phyloP scores from a whole-genome alignment of 2,797 vertebrate genomes.

The Parotocinclus haroldoi region DNA sequence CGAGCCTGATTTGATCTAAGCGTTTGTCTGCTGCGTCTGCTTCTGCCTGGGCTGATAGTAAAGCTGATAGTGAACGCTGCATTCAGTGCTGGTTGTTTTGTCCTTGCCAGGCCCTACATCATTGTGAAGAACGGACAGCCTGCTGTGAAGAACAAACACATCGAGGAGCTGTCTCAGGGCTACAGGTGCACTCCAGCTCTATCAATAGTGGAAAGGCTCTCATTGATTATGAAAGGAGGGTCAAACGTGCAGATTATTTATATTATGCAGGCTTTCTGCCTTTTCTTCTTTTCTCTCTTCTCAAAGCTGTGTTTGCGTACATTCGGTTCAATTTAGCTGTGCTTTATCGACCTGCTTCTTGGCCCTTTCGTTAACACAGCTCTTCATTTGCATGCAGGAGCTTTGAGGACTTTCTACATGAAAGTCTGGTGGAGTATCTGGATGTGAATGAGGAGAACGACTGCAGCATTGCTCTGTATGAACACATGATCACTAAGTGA shows the following conservation, averaged over 20 bases:
- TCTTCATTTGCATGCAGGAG: constrained; percentile 68
- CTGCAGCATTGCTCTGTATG: constrained; percentile 93
- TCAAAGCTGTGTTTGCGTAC: background rate
- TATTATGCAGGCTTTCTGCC: background rate
- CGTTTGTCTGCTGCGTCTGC: background rate
- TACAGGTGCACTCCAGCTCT: constrained; percentile 79
- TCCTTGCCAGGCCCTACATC: constrained; percentile 85
- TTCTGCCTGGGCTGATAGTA: background rate
- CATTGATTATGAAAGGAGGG: constrained; percentile 35
- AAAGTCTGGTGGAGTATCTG: constrained; percentile 95
- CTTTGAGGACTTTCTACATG: constrained; percentile 97
- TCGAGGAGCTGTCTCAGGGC: constrained; percentile 94
- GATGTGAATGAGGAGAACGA: constrained; percentile 99
- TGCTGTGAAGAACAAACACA: constrained; percentile 93
- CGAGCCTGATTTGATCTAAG: background rate
- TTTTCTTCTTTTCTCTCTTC: constrained; percentile 2
- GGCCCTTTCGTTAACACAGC: constrained; percentile 4
- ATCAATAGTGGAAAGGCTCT: constrained; percentile 24
- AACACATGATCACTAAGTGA: constrained; percentile 90
- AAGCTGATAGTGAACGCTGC: constrained; percentile 1
- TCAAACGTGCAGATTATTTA: constrained; percentile 2
- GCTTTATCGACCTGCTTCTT: background rate
- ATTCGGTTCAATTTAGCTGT: background rate
- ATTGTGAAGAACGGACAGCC: constrained; percentile 93
- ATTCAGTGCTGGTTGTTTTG: constrained; percentile 21